Percentiles rank a stretch among this genome's conserved stretches.
These are phyloP conservation scores for Acrocephalus scirpaceus DNA, from an alignment of 2,797 vertebrate genomes.

Conservation along the genomic window DNA sequence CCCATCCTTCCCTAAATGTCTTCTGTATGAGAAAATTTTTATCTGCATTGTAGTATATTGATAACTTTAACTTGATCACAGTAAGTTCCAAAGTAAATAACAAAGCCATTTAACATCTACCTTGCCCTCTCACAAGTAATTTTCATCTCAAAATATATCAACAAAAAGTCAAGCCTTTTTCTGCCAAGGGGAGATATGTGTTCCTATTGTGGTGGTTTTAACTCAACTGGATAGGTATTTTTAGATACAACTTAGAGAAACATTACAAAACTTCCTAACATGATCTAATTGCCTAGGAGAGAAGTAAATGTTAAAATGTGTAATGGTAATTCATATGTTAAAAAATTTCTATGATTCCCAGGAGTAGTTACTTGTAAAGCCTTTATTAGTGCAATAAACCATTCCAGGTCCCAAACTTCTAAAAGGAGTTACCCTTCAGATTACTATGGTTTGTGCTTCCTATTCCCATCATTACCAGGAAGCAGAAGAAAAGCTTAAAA, in stretches of 20 bases:
- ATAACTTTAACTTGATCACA: background rate
- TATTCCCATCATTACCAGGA: background rate
- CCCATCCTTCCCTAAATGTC: background rate
- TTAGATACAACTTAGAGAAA: background rate
- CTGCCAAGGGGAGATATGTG: background rate
- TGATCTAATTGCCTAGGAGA: background rate
- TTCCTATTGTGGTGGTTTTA: background rate
- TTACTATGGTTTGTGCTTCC: background rate
- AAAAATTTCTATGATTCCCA: background rate
- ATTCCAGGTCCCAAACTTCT: background rate
- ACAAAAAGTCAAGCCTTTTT: background rate
- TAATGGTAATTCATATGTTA: background rate
- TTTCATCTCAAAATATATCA: background rate
- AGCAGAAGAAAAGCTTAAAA: background rate
- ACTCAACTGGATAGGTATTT: background rate
- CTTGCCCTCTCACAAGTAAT: background rate
- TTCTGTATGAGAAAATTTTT: background rate
- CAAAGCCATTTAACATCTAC: background rate
- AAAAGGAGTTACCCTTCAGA: background rate
- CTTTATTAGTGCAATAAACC: background rate
- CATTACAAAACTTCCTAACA: background rate
- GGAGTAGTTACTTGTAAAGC: background rate
- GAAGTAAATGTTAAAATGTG: background rate
- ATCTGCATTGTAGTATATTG: background rate
- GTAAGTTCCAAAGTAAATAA: background rate